Base-by-base conservation (phyloP, 2,888 invertebrate genomes). In the Drosophila algonquin region DNA sequence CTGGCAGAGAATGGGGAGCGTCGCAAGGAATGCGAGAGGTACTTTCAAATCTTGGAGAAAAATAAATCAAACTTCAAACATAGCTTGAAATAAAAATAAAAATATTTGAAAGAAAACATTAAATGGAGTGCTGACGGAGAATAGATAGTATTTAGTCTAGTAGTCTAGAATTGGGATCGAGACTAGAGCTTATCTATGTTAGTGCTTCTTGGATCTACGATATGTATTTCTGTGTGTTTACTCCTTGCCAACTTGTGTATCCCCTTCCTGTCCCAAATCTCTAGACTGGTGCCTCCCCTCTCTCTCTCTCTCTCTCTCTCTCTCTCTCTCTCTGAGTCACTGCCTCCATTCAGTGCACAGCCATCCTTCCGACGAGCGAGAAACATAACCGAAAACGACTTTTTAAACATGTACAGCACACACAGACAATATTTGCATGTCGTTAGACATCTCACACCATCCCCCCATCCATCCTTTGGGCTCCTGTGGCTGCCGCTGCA, bases 341-440 rank as follows among this genome's bases (percentile, higher is more conserved):
- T 32, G n/a, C 53, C 53, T 18, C 40, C 12, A 9, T 32, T 53
- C 5, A 5, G 14, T 18, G 24, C 24, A 24, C 24, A 30, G 30
- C n/a, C 21, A 5, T 21, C 7, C 16, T n/a, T 8, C 35, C 40
- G 21, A 21, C 30, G 6, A 54, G 12, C 14, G 24, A 61, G 53
- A 56, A 52, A 24, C 45, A 45, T 45, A 73, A 75, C 76, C 76
- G 47, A 67, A 65, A 65, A 54, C 55, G 70, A 44, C 73, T 76
- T 74, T 70, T 67, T 52, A 67, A 67, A 64, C 30, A 30, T 30
- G 8, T 8, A 30, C 30, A 30, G 8, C 30, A 30, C 8, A 30
- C 80, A 64, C 64, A 69, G 73, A 76, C 85, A 84, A 84, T 81
- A 81, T 81, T 81, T 81, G 81, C 81, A 87, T 81, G 68, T 84